Conservation (phyloP, 2,888 invertebrate genomes). For the Eupithecia dodoneata region DNA sequence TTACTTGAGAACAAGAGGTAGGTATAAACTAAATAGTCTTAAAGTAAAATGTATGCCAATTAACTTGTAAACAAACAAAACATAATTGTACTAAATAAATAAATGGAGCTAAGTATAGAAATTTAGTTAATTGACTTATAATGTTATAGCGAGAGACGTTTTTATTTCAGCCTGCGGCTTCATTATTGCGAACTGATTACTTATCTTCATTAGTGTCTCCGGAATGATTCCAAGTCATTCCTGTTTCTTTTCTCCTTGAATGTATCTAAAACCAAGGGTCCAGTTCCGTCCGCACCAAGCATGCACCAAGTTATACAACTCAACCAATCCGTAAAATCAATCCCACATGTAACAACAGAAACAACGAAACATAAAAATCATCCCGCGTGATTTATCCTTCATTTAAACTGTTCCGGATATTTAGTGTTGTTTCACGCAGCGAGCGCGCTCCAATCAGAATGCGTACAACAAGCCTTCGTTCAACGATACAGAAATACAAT, state of each 20-base stretch:
- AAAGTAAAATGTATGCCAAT: not conserved
- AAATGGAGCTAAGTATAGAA: too few relatives aligned
- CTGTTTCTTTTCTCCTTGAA: not conserved
- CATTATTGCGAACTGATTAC: not conserved
- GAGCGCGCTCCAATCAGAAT: conserved; percentile 34
- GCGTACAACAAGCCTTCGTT: conserved; percentile 42
- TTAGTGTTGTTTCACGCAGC: conserved; percentile 10
- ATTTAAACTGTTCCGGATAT: conserved; percentile 11
- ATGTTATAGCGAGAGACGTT: not conserved
- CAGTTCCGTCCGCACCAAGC: not conserved
- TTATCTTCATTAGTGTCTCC: not conserved
- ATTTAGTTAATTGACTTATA: not conserved
- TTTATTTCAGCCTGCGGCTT: not conserved
- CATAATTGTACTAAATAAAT: too few relatives aligned
- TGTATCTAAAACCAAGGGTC: not conserved
- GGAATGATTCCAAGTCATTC: not conserved
- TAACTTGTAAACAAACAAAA: too few relatives aligned
- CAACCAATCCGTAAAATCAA: not conserved
- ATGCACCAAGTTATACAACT: not conserved
- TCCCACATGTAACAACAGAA: not conserved
- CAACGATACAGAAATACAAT: conserved; percentile 47
- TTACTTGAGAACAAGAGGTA: not conserved
- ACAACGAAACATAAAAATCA: conserved; percentile 1
- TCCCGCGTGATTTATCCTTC: conserved; percentile 8
- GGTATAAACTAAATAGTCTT: not conserved